Percentiles rank a stretch among this genome's conserved stretches.
Evolutionary conservation across 2,888 invertebrate genomes (phyloP).

Genomic region (Tenthredo notha): DNA sequence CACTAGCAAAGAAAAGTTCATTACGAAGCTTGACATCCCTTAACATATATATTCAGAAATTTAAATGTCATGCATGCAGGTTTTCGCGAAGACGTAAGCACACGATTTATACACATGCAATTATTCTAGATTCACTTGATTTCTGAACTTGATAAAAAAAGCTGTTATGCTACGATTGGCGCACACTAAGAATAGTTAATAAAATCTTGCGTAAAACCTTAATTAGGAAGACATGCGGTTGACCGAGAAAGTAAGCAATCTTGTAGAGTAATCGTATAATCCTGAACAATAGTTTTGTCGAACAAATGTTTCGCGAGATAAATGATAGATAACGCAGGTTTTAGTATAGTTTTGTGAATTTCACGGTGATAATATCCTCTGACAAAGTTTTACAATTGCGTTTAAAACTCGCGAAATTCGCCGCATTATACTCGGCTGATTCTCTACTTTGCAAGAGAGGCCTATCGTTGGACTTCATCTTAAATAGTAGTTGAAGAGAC

Average conservation of each 20-base stretch:
- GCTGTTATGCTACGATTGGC: background rate
- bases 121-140: background rate
- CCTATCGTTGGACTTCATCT: background rate
- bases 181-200: background rate
- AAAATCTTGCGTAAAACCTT: background rate
- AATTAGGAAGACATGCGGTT: background rate
- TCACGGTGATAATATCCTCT: background rate
- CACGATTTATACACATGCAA: no score
- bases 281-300: background rate
- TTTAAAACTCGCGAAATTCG: background rate
- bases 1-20: slow-evolving; percentile 11
- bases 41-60: background rate
- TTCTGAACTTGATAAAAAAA: background rate
- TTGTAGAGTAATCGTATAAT: background rate
- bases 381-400: slow-evolving; percentile 6
- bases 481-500: slow-evolving; percentile 25
- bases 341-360: background rate
- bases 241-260: background rate
- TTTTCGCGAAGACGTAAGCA: background rate
- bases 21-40: background rate
- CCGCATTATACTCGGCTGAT: slow-evolving; percentile 7
- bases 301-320: background rate
- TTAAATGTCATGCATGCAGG: background rate
- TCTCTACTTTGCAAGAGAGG: background rate
- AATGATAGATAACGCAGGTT: slow-evolving; percentile 16